phyloP scores from a whole-genome alignment of 2,797 vertebrate genomes.

The Taeniopygia guttata region DNA sequence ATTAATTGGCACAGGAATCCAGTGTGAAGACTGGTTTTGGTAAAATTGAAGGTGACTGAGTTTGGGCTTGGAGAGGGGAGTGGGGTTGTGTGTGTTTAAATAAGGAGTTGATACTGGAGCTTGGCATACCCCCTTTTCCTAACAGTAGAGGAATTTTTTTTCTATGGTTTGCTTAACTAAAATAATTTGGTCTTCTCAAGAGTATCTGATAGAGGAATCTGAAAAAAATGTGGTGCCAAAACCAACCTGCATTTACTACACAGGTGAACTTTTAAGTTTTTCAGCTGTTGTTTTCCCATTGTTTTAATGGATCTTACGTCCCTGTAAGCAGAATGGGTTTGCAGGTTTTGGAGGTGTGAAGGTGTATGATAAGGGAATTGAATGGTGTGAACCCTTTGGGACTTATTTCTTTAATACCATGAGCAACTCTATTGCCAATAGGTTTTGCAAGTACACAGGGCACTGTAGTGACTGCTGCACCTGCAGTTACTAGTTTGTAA shows the following conservation, averaged over 20 bases:
- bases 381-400: background rate
- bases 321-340: background rate
- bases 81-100: background rate
- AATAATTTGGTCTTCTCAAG: background rate
- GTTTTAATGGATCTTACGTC: background rate
- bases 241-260: background rate
- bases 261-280: background rate
- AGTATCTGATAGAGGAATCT: background rate
- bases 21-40: background rate
- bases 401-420: background rate
- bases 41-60: background rate
- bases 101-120: background rate
- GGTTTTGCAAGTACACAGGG: background rate
- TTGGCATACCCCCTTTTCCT: background rate
- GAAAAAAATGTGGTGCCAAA: background rate
- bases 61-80: background rate
- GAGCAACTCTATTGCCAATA: background rate
- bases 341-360: background rate
- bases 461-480: background rate
- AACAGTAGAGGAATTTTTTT: background rate
- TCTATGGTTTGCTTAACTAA: background rate
- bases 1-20: background rate
- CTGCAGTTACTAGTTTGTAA: background rate
- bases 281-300: background rate
- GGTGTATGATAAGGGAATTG: background rate